A percentile compares a stretch with the other conserved stretches of the same genome.
Evolutionary conservation across 2,888 invertebrate genomes (phyloP).

Genomic region (Caenorhabditis imperialis): DNA sequence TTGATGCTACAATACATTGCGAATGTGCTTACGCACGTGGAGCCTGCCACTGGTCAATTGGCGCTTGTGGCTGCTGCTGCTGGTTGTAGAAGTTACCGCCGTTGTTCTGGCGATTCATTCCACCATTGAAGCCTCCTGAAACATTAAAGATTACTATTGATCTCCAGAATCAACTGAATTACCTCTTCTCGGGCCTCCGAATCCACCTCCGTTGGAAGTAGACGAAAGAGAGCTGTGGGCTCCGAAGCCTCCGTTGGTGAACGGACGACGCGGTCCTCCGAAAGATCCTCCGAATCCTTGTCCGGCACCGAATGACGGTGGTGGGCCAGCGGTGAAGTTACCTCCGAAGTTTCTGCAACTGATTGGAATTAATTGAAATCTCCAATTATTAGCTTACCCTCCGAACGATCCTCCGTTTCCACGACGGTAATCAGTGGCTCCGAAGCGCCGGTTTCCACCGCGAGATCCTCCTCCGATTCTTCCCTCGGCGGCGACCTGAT

Average conservation of each 20-base stretch:
- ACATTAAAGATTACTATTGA: too few relatives aligned
- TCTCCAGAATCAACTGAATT: too few relatives aligned
- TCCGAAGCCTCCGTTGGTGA: slow-evolving; percentile 50
- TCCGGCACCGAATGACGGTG: background rate
- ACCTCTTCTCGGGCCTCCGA: slow-evolving; percentile 37
- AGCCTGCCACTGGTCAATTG: slow-evolving; percentile 54
- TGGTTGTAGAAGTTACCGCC: slow-evolving; percentile 24
- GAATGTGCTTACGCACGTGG: slow-evolving; percentile 23
- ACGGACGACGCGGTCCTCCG: slow-evolving; percentile 38
- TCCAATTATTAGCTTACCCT: slow-evolving; percentile 10
- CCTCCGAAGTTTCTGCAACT: slow-evolving; percentile 26
- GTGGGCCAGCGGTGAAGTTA: slow-evolving; percentile 6
- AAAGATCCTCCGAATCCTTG: slow-evolving; percentile 14
- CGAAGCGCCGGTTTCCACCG: slow-evolving; percentile 42
- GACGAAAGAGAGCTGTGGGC: slow-evolving; percentile 39
- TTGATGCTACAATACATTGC: slow-evolving; percentile 15
- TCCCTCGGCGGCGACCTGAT: slow-evolving; percentile 60
- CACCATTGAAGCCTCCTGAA: slow-evolving; percentile 42
- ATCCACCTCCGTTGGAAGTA: slow-evolving; percentile 14
- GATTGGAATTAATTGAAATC: background rate
- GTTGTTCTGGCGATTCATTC: slow-evolving; percentile 15
- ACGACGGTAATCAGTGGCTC: slow-evolving; percentile 51
- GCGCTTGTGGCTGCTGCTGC: slow-evolving; percentile 10
- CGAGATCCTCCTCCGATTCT: slow-evolving; percentile 23
- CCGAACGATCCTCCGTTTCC: slow-evolving; percentile 34